These are phyloP conservation scores for Euplexia lucipara DNA, from an alignment of 2,888 invertebrate genomes.

Conservation along the genomic window DNA sequence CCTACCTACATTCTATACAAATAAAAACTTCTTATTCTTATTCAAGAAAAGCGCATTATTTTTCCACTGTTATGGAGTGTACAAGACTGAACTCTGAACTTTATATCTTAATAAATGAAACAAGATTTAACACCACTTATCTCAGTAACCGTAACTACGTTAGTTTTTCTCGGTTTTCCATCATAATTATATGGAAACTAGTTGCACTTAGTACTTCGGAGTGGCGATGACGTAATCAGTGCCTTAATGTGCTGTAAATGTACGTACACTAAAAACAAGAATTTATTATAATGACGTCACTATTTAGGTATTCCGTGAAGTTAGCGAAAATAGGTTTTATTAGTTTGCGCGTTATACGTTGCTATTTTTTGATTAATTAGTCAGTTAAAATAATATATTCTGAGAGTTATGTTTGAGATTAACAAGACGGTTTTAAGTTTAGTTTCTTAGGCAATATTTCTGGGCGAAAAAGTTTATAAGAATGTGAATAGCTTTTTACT, in stretches of 20 bases:
- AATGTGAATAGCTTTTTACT: too few relatives aligned
- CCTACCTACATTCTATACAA: too few relatives aligned
- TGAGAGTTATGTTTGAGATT: neutral
- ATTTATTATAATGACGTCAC: constrained; percentile 51
- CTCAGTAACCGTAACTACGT: neutral
- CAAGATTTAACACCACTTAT: neutral
- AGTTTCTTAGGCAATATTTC: too few relatives aligned
- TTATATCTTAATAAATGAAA: too few relatives aligned
- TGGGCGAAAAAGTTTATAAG: too few relatives aligned
- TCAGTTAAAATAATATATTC: constrained; percentile 16
- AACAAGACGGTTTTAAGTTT: too few relatives aligned
- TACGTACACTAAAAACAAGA: constrained; percentile 38
- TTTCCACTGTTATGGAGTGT: too few relatives aligned
- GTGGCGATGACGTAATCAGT: constrained; percentile 35
- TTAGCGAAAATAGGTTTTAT: constrained; percentile 55
- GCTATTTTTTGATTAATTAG: constrained; percentile 35
- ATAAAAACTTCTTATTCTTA: too few relatives aligned
- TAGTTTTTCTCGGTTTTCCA: constrained; percentile 26
- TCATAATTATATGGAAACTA: too few relatives aligned
- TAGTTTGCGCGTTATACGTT: constrained; percentile 19
- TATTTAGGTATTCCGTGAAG: constrained; percentile 32
- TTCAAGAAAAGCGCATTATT: too few relatives aligned
- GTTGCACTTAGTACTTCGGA: constrained; percentile 27
- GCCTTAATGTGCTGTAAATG: constrained; percentile 25
- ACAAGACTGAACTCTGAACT: too few relatives aligned